These are phyloP conservation scores for Dolichopus griseipennis DNA, from an alignment of 2,888 invertebrate genomes.

Conservation along the genomic window DNA sequence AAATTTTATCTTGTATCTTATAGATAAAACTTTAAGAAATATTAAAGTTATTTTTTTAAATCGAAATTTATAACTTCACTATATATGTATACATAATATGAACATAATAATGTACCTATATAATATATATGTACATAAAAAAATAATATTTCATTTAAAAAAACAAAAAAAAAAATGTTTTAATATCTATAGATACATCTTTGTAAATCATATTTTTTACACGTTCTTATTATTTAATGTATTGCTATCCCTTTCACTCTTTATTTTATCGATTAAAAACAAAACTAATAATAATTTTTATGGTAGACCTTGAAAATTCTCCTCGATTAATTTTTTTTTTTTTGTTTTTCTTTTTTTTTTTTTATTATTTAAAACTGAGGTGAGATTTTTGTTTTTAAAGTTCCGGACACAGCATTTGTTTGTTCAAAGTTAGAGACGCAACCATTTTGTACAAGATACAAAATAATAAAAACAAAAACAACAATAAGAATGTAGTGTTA, in stretches of 20 bases:
- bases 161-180: too few relatives aligned
- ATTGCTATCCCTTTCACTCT: background rate
- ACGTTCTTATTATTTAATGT: background rate
- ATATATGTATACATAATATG: background rate
- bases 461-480: too few relatives aligned
- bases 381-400: background rate
- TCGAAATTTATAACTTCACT: background rate
- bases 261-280: background rate
- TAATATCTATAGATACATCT: background rate
- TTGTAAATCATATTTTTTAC: constrained; percentile 3
- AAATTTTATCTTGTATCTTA: background rate
- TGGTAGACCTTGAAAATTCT: background rate
- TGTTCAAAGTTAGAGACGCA: background rate
- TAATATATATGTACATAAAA: background rate
- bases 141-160: too few relatives aligned
- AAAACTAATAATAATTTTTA: background rate
- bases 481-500: background rate
- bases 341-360: background rate
- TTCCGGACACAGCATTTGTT: background rate
- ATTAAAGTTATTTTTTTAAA: background rate
- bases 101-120: background rate
- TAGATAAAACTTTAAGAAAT: background rate
- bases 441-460: background rate
- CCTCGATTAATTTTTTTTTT: background rate
- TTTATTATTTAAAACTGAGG: background rate